Conservation (phyloP, 2,797 vertebrate genomes). For the Babyrousa celebensis region DNA sequence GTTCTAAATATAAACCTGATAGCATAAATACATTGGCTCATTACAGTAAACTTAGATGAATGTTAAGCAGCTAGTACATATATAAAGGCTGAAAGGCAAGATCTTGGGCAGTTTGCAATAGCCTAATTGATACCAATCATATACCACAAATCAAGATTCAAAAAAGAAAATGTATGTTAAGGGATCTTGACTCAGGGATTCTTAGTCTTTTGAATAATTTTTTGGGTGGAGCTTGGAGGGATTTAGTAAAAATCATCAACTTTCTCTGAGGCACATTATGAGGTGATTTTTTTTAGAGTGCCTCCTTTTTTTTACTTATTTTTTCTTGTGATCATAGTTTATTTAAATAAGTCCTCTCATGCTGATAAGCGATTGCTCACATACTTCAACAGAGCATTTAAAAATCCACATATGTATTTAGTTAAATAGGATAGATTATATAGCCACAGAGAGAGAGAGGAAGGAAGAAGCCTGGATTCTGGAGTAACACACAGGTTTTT, state of each 20-base stretch:
- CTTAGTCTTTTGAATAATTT: slow-evolving; percentile 28
- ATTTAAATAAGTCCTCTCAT: neutral
- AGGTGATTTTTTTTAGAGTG: neutral
- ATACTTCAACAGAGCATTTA: neutral
- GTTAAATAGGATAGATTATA: neutral
- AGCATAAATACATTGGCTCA: neutral
- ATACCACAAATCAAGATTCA: neutral
- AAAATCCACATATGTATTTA: neutral
- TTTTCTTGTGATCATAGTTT: neutral
- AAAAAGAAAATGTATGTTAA: neutral
- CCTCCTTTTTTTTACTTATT: neutral
- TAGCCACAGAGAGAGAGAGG: neutral
- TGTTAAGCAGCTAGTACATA: neutral
- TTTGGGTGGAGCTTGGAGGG: neutral
- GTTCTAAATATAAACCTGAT: neutral
- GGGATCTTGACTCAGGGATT: neutral
- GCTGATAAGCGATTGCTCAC: neutral
- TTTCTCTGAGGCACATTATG: neutral
- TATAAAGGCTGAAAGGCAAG: neutral
- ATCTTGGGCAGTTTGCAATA: neutral
- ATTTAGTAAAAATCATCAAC: neutral
- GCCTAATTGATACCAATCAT: neutral
- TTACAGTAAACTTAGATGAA: neutral
- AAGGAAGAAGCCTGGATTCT: neutral
- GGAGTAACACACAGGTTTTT: neutral